These are phyloP conservation scores for Cataglyphis rosenhaueri DNA, from an alignment of 2,888 invertebrate species.

Conservation along the genomic window DNA sequence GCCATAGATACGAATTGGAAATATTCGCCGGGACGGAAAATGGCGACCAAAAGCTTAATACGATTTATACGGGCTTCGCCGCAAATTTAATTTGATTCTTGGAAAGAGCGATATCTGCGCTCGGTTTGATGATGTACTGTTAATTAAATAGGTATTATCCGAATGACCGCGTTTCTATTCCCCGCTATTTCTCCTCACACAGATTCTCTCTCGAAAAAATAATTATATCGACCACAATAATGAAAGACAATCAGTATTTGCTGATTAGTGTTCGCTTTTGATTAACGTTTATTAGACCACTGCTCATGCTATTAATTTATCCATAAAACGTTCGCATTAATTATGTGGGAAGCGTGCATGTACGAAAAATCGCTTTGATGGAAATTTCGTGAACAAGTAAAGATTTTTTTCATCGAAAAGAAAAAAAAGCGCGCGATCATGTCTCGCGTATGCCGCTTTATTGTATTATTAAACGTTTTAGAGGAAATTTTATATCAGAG, in stretches of 20 bases:
- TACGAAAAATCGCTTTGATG: constrained; percentile 13
- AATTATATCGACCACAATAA: constrained; percentile 44
- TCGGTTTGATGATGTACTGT: constrained; percentile 50
- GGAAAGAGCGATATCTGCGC: constrained; percentile 40
- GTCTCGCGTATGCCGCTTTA: constrained; percentile 17
- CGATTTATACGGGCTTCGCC: constrained; percentile 63
- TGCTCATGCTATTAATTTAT: neutral
- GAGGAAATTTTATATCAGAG: constrained; percentile 67
- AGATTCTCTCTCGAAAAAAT: constrained; percentile 44
- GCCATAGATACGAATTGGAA: constrained; percentile 65
- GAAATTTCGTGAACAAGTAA: constrained; percentile 6
- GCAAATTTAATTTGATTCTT: constrained; percentile 65
- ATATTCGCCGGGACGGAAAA: constrained; percentile 64
- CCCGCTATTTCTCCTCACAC: constrained; percentile 35
- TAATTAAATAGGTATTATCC: constrained; percentile 65
- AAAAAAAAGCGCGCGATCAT: neutral
- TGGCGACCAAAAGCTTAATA: constrained; percentile 62
- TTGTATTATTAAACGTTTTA: constrained; percentile 71
- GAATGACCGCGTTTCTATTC: constrained; percentile 47
- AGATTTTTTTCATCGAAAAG: neutral
- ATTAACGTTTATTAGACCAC: constrained; percentile 5
- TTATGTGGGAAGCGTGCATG: neutral
- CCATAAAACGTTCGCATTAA: constrained; percentile 26
- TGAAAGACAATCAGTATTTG: constrained; percentile 49
- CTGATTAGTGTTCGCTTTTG: constrained; percentile 28